These are phyloP conservation scores for Melozone crissalis DNA, from an alignment of 2,113 vertebrate species.

Conservation along the genomic window DNA sequence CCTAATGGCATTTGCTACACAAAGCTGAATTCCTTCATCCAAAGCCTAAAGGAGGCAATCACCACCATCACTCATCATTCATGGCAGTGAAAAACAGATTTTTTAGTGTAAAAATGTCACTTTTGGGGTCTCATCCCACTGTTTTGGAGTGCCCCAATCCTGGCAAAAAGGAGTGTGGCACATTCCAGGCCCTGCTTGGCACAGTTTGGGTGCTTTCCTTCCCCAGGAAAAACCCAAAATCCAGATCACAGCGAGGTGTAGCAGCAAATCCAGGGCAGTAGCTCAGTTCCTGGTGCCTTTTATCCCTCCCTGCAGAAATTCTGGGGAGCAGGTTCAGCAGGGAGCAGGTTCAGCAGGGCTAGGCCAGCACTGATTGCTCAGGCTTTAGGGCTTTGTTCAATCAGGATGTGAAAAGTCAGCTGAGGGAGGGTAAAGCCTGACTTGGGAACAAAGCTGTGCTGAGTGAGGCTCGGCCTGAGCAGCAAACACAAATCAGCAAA, in stretches of 20 bases:
- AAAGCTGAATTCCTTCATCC: not conserved
- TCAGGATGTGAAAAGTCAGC: slow-evolving; percentile 30
- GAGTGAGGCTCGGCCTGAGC: not conserved
- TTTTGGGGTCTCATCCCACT: not conserved
- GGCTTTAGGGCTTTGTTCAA: slow-evolving; percentile 24
- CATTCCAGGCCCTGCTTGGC: not conserved
- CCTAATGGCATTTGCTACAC: not conserved
- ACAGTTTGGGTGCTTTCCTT: not conserved
- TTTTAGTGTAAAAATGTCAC: not conserved
- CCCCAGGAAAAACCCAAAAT: not conserved
- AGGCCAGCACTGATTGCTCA: not conserved
- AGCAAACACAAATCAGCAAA: slow-evolving; percentile 10
- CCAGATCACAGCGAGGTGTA: fast-evolving
- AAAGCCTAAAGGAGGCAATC: not conserved
- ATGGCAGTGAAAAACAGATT: not conserved
- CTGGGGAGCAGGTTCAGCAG: not conserved
- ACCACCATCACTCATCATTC: not conserved
- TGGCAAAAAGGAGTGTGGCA: not conserved
- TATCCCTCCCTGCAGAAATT: not conserved
- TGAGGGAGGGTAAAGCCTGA: not conserved
- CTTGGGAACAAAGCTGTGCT: slow-evolving; percentile 7
- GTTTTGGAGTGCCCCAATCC: not conserved
- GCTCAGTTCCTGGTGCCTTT: not conserved
- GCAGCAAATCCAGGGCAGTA: not conserved
- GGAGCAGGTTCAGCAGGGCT: not conserved